Percentiles rank a stretch among this genome's conserved stretches.
phyloP scores from a whole-genome alignment of 2,888 invertebrate species.

The Brachyptera risi region DNA sequence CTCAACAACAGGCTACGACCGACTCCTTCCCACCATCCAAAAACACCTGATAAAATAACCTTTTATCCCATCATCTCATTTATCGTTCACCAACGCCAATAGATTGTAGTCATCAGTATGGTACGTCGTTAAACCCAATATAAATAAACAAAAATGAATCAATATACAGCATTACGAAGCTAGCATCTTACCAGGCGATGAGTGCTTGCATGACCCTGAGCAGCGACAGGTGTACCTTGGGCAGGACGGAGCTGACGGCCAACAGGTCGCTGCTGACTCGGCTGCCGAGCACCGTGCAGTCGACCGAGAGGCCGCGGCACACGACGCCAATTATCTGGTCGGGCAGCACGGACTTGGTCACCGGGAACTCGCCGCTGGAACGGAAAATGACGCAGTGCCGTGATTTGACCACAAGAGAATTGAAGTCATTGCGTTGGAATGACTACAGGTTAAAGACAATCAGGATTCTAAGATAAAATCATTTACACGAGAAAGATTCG shows the following conservation, averaged over 20 bases:
- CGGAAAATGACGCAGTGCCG: background rate
- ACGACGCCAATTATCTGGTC: conserved; percentile 26
- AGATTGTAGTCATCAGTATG: no score
- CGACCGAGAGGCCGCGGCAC: conserved; percentile 30
- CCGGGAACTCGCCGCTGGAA: conserved; percentile 28
- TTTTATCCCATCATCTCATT: no score
- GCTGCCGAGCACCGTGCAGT: conserved; percentile 21
- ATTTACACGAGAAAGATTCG: no score
- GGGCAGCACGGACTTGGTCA: conserved; percentile 26
- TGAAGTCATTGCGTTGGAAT: no score
- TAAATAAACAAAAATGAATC: no score
- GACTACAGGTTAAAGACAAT: no score
- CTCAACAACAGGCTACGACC: no score
- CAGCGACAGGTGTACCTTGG: conserved; percentile 26
- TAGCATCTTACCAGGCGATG: conserved; percentile 32
- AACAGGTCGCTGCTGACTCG: conserved; percentile 23
- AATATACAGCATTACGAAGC: no score
- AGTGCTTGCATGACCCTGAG: conserved; percentile 24
- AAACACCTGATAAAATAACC: no score
- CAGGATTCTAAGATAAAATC: background rate
- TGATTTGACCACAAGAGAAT: background rate
- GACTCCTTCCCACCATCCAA: no score
- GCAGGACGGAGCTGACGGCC: conserved; percentile 24
- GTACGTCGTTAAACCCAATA: no score
- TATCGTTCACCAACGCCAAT: no score